A percentile compares a stretch with the other conserved stretches of the same genome.
These are phyloP conservation scores for Odontamblyopus lacepedii DNA, from an alignment of 2,797 vertebrate species.

Conservation along the genomic window DNA sequence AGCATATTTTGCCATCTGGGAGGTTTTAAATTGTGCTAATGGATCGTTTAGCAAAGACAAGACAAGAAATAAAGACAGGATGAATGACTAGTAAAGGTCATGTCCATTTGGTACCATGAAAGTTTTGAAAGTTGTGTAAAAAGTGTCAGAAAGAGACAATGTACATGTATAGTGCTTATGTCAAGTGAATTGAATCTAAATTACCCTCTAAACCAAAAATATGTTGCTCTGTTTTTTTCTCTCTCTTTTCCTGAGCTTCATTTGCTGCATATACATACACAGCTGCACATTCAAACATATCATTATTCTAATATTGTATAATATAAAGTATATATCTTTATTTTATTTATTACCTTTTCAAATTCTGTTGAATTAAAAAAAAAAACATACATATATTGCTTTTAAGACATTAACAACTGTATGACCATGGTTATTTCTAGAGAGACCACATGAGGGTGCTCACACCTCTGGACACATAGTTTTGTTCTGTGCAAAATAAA, in stretches of 20 bases:
- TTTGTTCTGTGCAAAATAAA: slow-evolving; percentile 11
- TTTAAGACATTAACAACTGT: not conserved
- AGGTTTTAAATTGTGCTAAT: slow-evolving; percentile 50
- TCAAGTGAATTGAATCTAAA: too few relatives aligned
- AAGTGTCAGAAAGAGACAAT: too few relatives aligned
- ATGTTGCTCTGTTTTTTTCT: too few relatives aligned
- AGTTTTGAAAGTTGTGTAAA: not conserved
- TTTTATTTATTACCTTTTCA: too few relatives aligned
- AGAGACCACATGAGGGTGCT: slow-evolving; percentile 64
- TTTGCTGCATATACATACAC: too few relatives aligned
- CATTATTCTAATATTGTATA: too few relatives aligned
- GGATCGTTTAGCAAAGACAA: slow-evolving; percentile 47
- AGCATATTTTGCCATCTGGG: slow-evolving; percentile 43
- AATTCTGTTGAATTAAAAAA: slow-evolving; percentile 27
- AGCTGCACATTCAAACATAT: too few relatives aligned
- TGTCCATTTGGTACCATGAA: not conserved
- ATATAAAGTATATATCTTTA: too few relatives aligned
- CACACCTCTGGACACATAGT: slow-evolving; percentile 31
- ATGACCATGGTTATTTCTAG: slow-evolving; percentile 11
- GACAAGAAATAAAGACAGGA: slow-evolving; percentile 12
- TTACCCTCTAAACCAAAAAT: too few relatives aligned
- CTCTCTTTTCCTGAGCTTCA: too few relatives aligned
- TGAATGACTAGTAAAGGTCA: not conserved
- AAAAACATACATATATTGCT: not conserved
- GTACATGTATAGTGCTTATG: too few relatives aligned